Conservation (phyloP, 2,113 vertebrate species). For the Camelus dromedarius region DNA sequence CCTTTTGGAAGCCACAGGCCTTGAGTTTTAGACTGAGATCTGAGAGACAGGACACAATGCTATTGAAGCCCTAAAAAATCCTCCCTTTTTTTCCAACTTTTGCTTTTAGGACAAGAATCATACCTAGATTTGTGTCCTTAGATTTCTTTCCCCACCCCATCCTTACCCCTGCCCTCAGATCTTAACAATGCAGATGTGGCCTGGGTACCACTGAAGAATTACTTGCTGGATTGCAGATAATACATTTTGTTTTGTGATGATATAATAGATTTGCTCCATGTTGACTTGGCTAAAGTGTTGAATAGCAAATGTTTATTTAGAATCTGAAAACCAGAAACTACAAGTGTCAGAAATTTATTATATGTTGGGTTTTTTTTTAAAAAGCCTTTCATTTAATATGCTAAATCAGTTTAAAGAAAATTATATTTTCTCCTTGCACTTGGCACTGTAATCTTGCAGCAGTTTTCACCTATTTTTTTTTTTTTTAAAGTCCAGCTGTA, state of each 20-base stretch:
- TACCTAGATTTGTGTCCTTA: not conserved
- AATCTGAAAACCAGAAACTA: slow-evolving; percentile 8
- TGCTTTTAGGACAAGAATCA: not conserved
- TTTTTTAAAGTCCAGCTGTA: slow-evolving; percentile 16
- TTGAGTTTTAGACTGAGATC: not conserved
- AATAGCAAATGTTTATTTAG: slow-evolving; percentile 9
- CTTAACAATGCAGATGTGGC: not conserved
- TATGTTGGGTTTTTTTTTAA: not conserved
- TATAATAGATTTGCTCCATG: not conserved
- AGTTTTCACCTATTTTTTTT: not conserved
- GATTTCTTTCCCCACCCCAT: not conserved
- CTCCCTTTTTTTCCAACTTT: not conserved
- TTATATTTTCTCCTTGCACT: not conserved
- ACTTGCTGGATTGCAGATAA: not conserved
- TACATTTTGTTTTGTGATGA: not conserved
- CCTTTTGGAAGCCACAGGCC: not conserved
- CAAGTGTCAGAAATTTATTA: slow-evolving; percentile 17
- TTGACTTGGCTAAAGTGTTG: not conserved
- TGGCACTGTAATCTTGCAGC: not conserved
- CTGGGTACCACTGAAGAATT: not conserved
- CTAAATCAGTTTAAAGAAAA: slow-evolving; percentile 44
- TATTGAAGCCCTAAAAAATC: not conserved
- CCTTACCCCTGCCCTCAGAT: not conserved
- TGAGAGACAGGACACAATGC: not conserved
- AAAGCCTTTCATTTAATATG: slow-evolving; percentile 42